Conservation (phyloP, 2,113 vertebrate species). For the Antechinus flavipes region DNA sequence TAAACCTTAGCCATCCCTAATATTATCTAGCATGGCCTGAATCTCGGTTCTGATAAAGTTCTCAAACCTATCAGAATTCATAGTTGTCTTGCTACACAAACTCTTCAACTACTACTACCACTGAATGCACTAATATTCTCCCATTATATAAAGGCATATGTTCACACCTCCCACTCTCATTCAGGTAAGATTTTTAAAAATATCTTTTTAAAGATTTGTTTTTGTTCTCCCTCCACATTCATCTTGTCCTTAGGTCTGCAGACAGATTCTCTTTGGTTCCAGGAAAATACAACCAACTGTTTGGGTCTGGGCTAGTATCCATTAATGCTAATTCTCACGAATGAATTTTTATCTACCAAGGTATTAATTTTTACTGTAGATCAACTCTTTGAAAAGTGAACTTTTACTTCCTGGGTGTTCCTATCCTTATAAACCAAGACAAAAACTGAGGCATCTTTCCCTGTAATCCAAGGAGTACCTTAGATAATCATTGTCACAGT, state of each 20-base stretch:
- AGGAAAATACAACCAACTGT: neutral
- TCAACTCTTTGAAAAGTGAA: neutral
- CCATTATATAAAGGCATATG: neutral
- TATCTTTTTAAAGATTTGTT: slow-evolving; percentile 21
- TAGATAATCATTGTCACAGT: neutral
- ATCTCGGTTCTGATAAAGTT: neutral
- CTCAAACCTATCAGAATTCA: neutral
- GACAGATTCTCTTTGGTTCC: slow-evolving; percentile 28
- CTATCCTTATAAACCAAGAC: neutral
- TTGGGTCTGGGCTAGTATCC: neutral
- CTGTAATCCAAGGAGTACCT: neutral
- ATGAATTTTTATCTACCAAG: slow-evolving; percentile 12
- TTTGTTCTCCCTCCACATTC: neutral
- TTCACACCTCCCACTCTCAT: neutral
- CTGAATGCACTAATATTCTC: neutral
- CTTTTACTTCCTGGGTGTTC: neutral
- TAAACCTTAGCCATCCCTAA: neutral
- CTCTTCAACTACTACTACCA: neutral
- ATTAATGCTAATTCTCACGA: neutral
- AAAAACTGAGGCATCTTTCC: slow-evolving; percentile 5
- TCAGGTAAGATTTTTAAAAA: neutral
- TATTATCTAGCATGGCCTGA: neutral
- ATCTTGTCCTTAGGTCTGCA: neutral
- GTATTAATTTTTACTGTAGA: slow-evolving; percentile 15
- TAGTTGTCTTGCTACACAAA: neutral